Evolutionary conservation across 1,140 invertebrate genomes (phyloP).

Genomic region (Stegodyphus dumicola): DNA sequence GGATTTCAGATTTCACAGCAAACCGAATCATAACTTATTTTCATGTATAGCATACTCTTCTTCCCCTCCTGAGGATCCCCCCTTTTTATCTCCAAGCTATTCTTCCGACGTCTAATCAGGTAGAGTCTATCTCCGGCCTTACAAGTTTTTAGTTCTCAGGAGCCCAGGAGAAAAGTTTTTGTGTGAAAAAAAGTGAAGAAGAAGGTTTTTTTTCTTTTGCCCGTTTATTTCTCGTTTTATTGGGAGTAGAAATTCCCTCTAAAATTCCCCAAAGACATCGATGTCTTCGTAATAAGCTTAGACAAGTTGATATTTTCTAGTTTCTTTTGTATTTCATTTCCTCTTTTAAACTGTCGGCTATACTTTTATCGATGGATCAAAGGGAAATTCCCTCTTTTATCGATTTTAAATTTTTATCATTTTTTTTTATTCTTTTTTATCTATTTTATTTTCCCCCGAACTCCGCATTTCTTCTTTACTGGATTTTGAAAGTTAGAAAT

Average conservation of each 20-base stretch:
- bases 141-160: not conserved
- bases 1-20: no score
- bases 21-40: no score
- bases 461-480: no score
- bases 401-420: not conserved
- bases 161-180: conserved; percentile 22
- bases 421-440: not conserved
- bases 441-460: not conserved
- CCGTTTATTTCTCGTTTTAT: conserved; percentile 44
- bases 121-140: conserved; percentile 22
- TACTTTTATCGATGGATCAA: conserved; percentile 49
- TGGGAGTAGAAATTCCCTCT: conserved; percentile 38
- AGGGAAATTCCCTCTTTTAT: conserved; percentile 27
- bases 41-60: no score
- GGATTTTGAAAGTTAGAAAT: not conserved
- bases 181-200: not conserved
- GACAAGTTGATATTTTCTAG: conserved; percentile 59
- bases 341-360: conserved; percentile 32
- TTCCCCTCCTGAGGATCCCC: no score
- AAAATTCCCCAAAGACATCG: conserved; percentile 44
- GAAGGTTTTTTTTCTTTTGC: conserved; percentile 6
- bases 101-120: conserved; percentile 36
- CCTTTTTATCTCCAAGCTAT: not conserved
- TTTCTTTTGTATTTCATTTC: conserved; percentile 52
- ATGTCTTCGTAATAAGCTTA: conserved; percentile 55